A percentile compares a stretch with the other conserved stretches of the same genome.
These are phyloP conservation scores for Thamnophis sirtalis DNA, from an alignment of 2,113 vertebrate genomes.

Conservation along the genomic window DNA sequence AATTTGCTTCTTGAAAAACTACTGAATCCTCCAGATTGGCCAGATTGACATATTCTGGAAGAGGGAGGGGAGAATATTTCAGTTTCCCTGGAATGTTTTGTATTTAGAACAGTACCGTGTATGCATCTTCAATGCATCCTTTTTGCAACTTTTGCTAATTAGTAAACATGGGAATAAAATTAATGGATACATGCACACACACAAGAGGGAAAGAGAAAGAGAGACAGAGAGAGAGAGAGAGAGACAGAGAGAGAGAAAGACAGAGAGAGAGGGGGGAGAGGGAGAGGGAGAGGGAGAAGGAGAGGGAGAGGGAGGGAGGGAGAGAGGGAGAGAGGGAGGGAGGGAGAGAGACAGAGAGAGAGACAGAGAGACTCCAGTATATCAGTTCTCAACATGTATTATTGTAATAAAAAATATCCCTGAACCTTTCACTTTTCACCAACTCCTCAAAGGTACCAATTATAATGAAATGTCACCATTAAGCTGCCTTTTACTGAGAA, in stretches of 20 bases:
- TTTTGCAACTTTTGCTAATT: background rate
- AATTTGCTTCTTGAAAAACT: background rate
- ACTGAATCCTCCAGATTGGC: background rate
- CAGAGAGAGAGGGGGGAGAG: too few relatives aligned
- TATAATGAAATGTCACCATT: slow-evolving; percentile 10
- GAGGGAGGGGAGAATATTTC: background rate
- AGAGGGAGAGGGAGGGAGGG: too few relatives aligned
- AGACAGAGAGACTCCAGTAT: background rate
- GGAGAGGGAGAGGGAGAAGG: too few relatives aligned
- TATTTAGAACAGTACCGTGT: background rate
- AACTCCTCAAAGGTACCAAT: background rate
- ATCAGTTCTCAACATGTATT: background rate
- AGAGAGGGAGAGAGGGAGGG: background rate
- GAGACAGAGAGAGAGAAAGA: too few relatives aligned
- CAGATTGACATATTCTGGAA: background rate
- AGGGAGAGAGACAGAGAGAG: too few relatives aligned
- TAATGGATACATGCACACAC: too few relatives aligned
- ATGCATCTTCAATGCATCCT: background rate
- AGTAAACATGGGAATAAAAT: background rate
- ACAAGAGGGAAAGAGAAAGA: too few relatives aligned
- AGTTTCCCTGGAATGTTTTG: background rate
- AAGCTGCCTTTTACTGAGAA: background rate
- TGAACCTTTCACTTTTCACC: background rate
- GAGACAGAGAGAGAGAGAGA: too few relatives aligned
- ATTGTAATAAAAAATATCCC: background rate